phyloP scores from a whole-genome alignment of 2,888 invertebrate species.

The Ochropleura plecta region DNA sequence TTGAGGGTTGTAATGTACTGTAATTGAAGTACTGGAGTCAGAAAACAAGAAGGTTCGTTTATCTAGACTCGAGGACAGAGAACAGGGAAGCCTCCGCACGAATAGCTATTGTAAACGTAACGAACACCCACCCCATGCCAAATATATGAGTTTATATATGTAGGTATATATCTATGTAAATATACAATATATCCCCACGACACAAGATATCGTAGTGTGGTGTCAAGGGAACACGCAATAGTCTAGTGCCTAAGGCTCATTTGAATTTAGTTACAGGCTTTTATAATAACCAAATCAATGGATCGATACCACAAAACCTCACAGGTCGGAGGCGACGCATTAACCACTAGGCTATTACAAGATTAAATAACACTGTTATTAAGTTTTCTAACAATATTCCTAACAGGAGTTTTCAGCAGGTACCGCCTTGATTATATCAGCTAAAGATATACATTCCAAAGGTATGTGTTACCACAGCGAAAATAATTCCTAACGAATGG shows the following conservation, averaged over 20 bases:
- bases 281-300: neutral
- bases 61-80: neutral
- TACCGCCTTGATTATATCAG: neutral
- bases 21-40: neutral
- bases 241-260: no score
- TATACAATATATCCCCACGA: no score
- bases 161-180: neutral
- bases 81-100: no score
- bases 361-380: neutral
- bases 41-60: neutral
- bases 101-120: no score
- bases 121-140: neutral
- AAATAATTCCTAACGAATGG: slow-evolving; percentile 5
- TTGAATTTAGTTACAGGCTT: no score
- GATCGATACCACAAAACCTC: neutral
- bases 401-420: neutral
- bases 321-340: neutral
- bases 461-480: neutral
- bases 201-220: no score
- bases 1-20: neutral
- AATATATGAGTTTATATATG: neutral
- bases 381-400: neutral
- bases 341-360: neutral
- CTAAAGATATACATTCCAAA: neutral
- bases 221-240: no score